Conservation (phyloP, 1,140 invertebrate genomes). For the Drosophila tani region DNA sequence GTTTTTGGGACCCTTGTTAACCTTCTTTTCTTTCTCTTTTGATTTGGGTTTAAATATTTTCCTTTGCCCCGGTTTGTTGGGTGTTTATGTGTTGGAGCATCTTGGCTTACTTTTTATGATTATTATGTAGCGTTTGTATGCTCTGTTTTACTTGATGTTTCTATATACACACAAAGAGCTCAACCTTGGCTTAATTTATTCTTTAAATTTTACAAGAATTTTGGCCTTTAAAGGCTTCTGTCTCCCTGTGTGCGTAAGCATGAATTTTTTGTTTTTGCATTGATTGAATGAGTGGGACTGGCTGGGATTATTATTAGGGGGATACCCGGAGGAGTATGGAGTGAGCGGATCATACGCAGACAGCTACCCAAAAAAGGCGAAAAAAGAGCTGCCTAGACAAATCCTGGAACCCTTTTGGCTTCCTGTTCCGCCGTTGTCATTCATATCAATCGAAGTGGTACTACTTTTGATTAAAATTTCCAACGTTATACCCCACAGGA, state of each 20-base stretch:
- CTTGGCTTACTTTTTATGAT: constrained; percentile 49
- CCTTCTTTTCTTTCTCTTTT: constrained; percentile 61
- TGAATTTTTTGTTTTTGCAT: constrained; percentile 20
- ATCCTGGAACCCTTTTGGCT: constrained; percentile 46
- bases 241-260: constrained; percentile 16
- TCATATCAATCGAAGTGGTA: constrained; percentile 80
- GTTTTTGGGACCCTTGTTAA: constrained; percentile 57
- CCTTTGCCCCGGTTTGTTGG: constrained; percentile 2
- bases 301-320: constrained; percentile 23
- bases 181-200: constrained; percentile 14
- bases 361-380: constrained; percentile 4
- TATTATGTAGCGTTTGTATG: constrained; percentile 38
- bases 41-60: constrained; percentile 69
- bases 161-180: constrained; percentile 1
- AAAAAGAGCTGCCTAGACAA: constrained; percentile 29
- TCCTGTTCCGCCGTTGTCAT: constrained; percentile 47
- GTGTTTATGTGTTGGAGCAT: constrained; percentile 22
- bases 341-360: constrained; percentile 35
- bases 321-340: too few species aligned
- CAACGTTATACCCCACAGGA: constrained; percentile 34
- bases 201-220: constrained; percentile 31
- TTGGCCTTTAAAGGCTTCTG: constrained; percentile 16
- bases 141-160: constrained; percentile 19
- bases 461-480: constrained; percentile 83
- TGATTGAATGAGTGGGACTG: constrained; percentile 44